Evolutionary conservation across 2,797 vertebrate genomes (phyloP).

Genomic region (Pipistrellus nathusii): DNA sequence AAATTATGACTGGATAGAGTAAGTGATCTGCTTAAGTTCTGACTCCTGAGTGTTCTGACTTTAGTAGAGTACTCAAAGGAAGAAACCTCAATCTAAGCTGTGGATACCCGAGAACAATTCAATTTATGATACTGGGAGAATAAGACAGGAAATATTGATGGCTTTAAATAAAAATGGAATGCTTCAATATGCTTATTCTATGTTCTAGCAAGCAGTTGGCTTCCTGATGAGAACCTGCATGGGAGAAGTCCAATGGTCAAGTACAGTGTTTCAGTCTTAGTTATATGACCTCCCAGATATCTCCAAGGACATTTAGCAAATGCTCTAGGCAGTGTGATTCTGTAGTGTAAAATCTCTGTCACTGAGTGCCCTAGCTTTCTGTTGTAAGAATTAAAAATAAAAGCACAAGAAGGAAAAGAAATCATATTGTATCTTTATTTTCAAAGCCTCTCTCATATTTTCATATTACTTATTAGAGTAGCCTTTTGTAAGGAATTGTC

Average conservation of each 20-base stretch:
- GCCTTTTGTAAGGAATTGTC: background rate
- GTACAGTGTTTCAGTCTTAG: background rate
- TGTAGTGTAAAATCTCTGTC: background rate
- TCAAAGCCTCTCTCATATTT: background rate
- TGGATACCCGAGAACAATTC: background rate
- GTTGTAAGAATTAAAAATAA: background rate
- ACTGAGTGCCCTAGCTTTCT: background rate
- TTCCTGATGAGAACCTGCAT: background rate
- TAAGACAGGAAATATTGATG: background rate
- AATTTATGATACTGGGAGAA: conserved; percentile 46
- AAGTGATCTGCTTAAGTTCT: conserved; percentile 12
- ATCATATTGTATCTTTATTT: background rate
- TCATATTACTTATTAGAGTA: conserved; percentile 22
- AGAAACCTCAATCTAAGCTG: background rate
- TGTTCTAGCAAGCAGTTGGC: background rate
- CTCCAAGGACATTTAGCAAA: background rate
- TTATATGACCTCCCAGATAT: background rate
- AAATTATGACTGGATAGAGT: conserved; percentile 54
- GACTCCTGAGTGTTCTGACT: background rate
- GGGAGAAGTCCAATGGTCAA: background rate
- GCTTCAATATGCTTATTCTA: background rate
- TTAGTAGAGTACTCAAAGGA: conserved; percentile 38
- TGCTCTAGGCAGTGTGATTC: too few relatives aligned
- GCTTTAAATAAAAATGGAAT: conserved; percentile 5
- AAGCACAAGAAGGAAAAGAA: background rate